Evolutionary conservation across 1,140 invertebrate genomes (phyloP), one percentile per base, ranked within the genome.

Genomic region (Drosophila bifasciata): DNA sequence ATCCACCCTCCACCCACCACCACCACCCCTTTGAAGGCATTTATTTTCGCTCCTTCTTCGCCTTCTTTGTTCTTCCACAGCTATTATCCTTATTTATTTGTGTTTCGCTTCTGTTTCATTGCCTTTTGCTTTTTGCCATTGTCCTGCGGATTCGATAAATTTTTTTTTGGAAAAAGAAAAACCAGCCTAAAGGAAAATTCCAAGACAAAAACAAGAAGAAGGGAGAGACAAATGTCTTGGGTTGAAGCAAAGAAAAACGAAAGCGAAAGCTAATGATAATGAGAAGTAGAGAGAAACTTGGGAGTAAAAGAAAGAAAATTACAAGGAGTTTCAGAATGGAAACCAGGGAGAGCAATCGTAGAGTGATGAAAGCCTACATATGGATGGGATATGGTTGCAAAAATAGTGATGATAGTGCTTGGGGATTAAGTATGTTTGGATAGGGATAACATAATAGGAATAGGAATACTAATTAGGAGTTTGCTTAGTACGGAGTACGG

Each of bases 31-130:
- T 69, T 25, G 8, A 9, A 56, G 52, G 36, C 43, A 41, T 59
- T 75, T 66, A 36, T 57, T 48, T 23, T 28, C 41, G 39, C 32
- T 36, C 11, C 32, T 36, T 4, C 32, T 8, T 59, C 49, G 53
- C 41, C 39, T 57, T 41, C 32, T 59, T 50, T 57, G 36, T 41
- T 39, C 48, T 53, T 28, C 23, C 49, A 17, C 45, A 46, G 49
- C 61, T 78, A 73, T 74, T 78, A 63, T 81, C 69, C 69, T 74
- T 70, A 74, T 81, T 80, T 77, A 80, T 77, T 74, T 76, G 69
- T 74, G 50, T 77, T 80, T 77, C 63, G 60, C 69, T 79, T 76
- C 66, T 76, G 76, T 76, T 79, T 76, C 58, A 56, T 72, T 80
- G 67, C 62, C 44, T 40, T 36, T 28, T 46, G 15, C 6, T 6